phyloP scores from a whole-genome alignment of 1,140 invertebrate genomes.

The Drosophila grimshawi region DNA sequence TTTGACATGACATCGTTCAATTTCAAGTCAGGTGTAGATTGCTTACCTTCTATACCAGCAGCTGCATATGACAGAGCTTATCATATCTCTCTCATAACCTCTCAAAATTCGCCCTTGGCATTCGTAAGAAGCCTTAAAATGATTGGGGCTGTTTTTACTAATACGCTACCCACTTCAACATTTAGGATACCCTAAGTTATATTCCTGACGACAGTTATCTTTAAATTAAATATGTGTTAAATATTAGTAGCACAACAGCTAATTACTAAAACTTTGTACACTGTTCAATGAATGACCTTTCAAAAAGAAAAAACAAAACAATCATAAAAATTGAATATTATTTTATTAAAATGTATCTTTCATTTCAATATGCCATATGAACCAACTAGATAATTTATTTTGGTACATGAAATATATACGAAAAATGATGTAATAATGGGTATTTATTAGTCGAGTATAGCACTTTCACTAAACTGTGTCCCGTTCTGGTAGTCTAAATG shows the following conservation, averaged over 20 bases:
- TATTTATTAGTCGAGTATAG: not conserved
- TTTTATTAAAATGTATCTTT: no score
- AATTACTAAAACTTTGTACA: no score
- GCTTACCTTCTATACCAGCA: not conserved
- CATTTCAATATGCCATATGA: no score
- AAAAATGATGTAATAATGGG: not conserved
- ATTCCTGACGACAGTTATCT: not conserved
- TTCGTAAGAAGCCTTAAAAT: slow-evolving; percentile 29
- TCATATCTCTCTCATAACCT: slow-evolving; percentile 24
- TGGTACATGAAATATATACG: no score
- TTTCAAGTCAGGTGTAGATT: slow-evolving; percentile 42
- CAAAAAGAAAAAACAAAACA: not conserved
- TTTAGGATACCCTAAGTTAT: not conserved
- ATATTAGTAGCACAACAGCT: no score
- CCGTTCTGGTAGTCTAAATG: slow-evolving; percentile 35
- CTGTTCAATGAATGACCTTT: not conserved
- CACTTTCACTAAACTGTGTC: slow-evolving; percentile 1
- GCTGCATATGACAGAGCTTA: slow-evolving; percentile 35
- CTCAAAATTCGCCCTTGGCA: slow-evolving; percentile 18
- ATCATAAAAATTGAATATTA: not conserved
- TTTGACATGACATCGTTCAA: slow-evolving; percentile 34
- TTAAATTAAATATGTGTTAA: no score
- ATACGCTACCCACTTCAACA: slow-evolving; percentile 28
- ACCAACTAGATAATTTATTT: no score
- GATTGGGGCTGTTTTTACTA: slow-evolving; percentile 32